Evolutionary conservation across 30 jellyfish, hydroid and myxozoan species (phyloP).

Genomic region (Phacellophora camtschatica): DNA sequence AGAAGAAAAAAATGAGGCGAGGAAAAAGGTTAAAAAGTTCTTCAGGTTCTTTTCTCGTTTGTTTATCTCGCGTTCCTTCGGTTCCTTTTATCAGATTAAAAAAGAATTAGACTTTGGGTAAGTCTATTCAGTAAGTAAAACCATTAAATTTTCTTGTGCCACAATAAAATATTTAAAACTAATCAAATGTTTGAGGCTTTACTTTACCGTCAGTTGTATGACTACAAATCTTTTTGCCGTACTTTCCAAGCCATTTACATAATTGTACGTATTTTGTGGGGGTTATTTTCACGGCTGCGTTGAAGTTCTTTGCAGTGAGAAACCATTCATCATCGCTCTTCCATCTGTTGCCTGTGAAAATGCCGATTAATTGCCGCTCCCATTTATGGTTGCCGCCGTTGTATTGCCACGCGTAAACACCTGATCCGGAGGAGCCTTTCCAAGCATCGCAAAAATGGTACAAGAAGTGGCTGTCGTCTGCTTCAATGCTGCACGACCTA

Average conservation of each 20-base stretch:
- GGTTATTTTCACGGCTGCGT: slow-evolving; percentile 94
- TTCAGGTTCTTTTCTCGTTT: no score
- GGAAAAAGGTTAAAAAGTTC: no score
- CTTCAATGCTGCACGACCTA: slow-evolving; percentile 93
- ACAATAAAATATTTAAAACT: no score
- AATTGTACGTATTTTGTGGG: slow-evolving; percentile 85
- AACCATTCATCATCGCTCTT: slow-evolving; percentile 90
- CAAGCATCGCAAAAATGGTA: slow-evolving; percentile 96
- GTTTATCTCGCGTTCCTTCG: no score
- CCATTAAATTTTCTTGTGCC: no score
- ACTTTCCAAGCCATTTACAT: slow-evolving; percentile 94
- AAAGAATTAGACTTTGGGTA: no score
- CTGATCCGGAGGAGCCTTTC: slow-evolving; percentile 98
- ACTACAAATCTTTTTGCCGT: slow-evolving; percentile 77
- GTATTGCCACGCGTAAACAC: slow-evolving; percentile 97
- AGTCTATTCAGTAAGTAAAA: no score
- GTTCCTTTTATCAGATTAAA: no score
- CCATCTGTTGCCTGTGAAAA: slow-evolving; percentile 98
- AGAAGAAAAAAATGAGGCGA: no score
- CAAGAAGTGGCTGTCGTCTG: slow-evolving; percentile 84
- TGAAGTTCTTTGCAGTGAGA: slow-evolving; percentile 72
- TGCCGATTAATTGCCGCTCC: slow-evolving; percentile 90
- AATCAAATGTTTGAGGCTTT: slow-evolving; percentile 10
- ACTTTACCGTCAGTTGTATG: slow-evolving; percentile 27
- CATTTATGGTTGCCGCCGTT: slow-evolving; percentile 56